Percentiles rank a stretch among this genome's conserved stretches.
Conservation (phyloP, 2,113 vertebrate genomes). For the Ophthalmolycus amberensis region DNA sequence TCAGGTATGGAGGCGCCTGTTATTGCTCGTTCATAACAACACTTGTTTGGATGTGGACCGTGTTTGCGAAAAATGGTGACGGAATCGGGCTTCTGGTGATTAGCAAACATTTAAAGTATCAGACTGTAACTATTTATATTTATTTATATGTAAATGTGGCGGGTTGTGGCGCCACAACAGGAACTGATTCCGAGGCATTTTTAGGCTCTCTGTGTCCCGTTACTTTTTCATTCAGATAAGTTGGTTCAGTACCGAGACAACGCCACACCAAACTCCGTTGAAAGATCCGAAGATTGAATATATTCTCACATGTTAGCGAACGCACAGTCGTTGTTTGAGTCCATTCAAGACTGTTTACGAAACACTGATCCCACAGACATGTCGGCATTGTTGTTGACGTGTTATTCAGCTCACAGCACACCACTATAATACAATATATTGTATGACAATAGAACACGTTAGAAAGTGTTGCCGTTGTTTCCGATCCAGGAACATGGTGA, state of each 20-base stretch:
- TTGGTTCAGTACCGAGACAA: neutral
- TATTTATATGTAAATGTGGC: neutral
- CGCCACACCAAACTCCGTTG: slow-evolving; percentile 10
- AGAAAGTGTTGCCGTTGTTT: neutral
- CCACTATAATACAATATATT: neutral
- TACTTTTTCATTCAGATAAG: slow-evolving; percentile 20
- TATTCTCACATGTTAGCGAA: neutral
- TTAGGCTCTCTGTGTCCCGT: neutral
- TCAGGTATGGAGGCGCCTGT: slow-evolving; percentile 84
- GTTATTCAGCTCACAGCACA: neutral
- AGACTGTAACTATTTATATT: neutral
- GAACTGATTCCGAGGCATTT: neutral
- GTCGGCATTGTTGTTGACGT: neutral
- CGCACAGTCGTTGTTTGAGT: fast-evolving
- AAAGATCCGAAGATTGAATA: neutral
- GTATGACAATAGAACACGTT: neutral
- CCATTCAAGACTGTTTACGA: neutral
- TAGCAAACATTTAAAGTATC: neutral
- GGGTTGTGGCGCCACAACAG: too few species aligned
- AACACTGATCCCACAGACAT: fast-evolving
- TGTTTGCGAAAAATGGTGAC: neutral
- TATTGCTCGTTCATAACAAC: slow-evolving; percentile 34
- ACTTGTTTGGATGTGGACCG: slow-evolving; percentile 17
- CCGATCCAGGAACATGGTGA: neutral
- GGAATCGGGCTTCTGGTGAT: neutral